Conservation (phyloP, 2,797 vertebrate genomes). For the Sciurus vulgaris region DNA sequence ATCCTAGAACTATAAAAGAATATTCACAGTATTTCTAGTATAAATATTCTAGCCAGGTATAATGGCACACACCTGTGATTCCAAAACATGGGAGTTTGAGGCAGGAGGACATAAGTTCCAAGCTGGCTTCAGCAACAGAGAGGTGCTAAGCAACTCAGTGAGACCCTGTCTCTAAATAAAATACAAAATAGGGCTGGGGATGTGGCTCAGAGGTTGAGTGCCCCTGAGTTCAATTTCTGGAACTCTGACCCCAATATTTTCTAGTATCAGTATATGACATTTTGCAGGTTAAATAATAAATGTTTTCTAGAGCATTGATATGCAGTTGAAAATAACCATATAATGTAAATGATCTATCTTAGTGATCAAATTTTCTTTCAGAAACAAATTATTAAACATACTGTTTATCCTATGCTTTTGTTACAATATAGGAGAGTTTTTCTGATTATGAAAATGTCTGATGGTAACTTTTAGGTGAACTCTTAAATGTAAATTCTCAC, state of each 20-base stretch:
- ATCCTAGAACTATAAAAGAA: constrained; percentile 52
- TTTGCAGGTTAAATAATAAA: constrained; percentile 44
- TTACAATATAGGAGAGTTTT: constrained; percentile 9
- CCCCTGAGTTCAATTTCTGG: too few species aligned
- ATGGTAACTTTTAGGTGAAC: constrained; percentile 30
- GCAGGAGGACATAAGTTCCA: too few species aligned
- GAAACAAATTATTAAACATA: constrained; percentile 46
- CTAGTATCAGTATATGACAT: not conserved
- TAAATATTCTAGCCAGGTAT: not conserved
- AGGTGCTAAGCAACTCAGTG: too few species aligned
- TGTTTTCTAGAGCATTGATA: constrained; percentile 14
- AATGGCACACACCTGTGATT: too few species aligned
- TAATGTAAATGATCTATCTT: constrained; percentile 45
- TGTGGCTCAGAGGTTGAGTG: too few species aligned
- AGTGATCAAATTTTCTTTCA: constrained; percentile 47
- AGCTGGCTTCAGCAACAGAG: too few species aligned
- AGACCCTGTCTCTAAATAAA: too few species aligned
- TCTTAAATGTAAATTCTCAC: constrained; percentile 17
- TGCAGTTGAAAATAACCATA: constrained; percentile 18
- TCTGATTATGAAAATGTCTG: constrained; percentile 16
- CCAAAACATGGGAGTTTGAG: too few species aligned
- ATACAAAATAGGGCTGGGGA: too few species aligned
- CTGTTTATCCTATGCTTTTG: constrained; percentile 14
- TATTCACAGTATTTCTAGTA: constrained; percentile 1
- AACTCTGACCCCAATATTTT: not conserved